Conservation (phyloP, 92 coral and sea anemone species). For the Porites cylindrica region DNA sequence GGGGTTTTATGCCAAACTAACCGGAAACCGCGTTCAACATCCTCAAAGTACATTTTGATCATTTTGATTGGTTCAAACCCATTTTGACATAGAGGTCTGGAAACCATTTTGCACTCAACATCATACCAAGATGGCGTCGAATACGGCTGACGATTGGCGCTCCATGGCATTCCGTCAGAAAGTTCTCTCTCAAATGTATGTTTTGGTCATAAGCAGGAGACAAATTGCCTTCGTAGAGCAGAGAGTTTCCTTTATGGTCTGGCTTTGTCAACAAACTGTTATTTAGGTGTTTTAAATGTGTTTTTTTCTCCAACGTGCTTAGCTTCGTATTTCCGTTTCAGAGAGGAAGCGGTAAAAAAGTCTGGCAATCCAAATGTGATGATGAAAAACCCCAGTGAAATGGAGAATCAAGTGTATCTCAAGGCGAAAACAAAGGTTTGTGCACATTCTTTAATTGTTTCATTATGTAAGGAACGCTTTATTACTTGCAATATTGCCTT, state of each 20-base stretch:
- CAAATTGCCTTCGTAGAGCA: not conserved
- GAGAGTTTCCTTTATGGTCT: not conserved
- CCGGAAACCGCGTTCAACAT: too few relatives aligned
- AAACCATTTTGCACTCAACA: not conserved
- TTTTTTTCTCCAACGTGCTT: not conserved
- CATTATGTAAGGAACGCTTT: not conserved
- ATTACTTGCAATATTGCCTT: not conserved
- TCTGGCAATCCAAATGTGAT: slow-evolving; percentile 78
- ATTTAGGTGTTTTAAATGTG: not conserved
- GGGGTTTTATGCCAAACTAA: too few relatives aligned
- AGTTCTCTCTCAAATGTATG: slow-evolving; percentile 87
- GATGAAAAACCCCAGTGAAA: slow-evolving; percentile 78
- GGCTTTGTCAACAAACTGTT: not conserved
- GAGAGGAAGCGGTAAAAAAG: slow-evolving; percentile 83
- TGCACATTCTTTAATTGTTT: not conserved
- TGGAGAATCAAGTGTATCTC: slow-evolving; percentile 80
- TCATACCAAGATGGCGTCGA: slow-evolving; percentile 63
- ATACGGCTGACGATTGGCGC: slow-evolving; percentile 80
- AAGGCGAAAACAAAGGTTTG: slow-evolving; percentile 54
- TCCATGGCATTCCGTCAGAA: slow-evolving; percentile 80
- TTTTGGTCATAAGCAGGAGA: not conserved
- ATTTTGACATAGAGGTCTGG: slow-evolving; percentile 7
- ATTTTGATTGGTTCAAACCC: not conserved
- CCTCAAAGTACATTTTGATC: not conserved
- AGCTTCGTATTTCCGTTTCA: slow-evolving; percentile 44